Base-by-base conservation (phyloP, 2,797 vertebrate species). In the Perodicticus potto region DNA sequence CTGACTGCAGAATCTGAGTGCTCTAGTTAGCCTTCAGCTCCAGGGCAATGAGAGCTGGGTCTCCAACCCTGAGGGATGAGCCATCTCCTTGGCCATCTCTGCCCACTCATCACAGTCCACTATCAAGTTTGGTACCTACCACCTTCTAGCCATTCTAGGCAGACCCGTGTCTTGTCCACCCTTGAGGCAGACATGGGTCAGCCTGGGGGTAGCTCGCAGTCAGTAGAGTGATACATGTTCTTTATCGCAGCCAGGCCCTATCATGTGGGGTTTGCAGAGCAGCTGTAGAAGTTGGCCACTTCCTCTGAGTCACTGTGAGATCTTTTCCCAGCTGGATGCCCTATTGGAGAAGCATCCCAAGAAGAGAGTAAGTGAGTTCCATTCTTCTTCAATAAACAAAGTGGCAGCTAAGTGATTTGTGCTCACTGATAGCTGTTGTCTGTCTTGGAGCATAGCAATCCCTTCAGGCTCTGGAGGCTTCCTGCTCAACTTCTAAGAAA, bases 391-490 rank as follows among this genome's bases (percentile, higher is more conserved):
- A 49, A 13, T 27, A 59, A 40, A 19, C 2, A 19, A n/a, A 59
- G 84, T 63, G 20, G 84, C 55, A 34, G 37, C 61, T n/a, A 37
- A 76, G 86, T 17, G 80, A 91, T 86, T 81, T 85, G 49, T 3
- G 76, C 61, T 17, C 74, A 63, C 1, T 4, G 82, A 93, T 55
- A 87, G 84, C 84, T 85, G 82, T n/a, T 94, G 91, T 76, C 67
- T 97, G 80, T 89, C 86, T 89, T 67, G 80, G 78, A 89, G 86
- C 70, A 88, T 17, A 34, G 89, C 59, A 92, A 53, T 23, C 81
- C 89, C 94, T 89, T 73, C 61, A 59, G 95, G 93, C 89, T 95
- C 91, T 27, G 10, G 89, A 92, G 91, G 93, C 93, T 86, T 93
- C 89, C 89, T 95, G 96, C 76, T 45, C 76, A 89, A 77, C 89